phyloP scores from a whole-genome alignment of 2,797 vertebrate species.

The Crocodylus rhombifer region DNA sequence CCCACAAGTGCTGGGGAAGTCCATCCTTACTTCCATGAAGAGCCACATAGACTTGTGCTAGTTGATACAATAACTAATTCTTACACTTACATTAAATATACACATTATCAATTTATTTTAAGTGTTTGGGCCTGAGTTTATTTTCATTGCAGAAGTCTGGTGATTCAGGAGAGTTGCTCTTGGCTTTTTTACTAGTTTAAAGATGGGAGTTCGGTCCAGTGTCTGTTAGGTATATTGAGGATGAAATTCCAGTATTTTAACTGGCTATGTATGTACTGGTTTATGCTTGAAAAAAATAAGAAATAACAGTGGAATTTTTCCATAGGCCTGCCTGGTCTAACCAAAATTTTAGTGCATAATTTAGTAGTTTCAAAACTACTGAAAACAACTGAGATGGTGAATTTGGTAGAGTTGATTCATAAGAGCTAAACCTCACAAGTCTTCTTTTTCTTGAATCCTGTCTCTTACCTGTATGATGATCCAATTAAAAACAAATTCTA shows the following conservation, averaged over 20 bases:
- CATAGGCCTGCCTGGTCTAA: not conserved
- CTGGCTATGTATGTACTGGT: not conserved
- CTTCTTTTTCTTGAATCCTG: not conserved
- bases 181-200: not conserved
- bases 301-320: not conserved
- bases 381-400: not conserved
- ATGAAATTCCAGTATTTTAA: not conserved
- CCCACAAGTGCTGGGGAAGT: not conserved
- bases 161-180: not conserved
- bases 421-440: not conserved
- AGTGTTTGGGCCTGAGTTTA: no score
- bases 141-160: no score
- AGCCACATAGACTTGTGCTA: not conserved
- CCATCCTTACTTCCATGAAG: not conserved
- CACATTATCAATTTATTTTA: no score
- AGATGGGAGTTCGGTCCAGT: not conserved
- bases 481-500: not conserved
- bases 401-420: not conserved
- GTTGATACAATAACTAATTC: rapidly evolving
- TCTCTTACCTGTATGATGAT: not conserved
- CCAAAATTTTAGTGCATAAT: not conserved
- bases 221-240: not conserved
- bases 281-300: not conserved
- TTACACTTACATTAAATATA: no score
- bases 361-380: not conserved